These are phyloP conservation scores for Spodoptera picta DNA, from an alignment of 2,888 invertebrate genomes.

Conservation along the genomic window DNA sequence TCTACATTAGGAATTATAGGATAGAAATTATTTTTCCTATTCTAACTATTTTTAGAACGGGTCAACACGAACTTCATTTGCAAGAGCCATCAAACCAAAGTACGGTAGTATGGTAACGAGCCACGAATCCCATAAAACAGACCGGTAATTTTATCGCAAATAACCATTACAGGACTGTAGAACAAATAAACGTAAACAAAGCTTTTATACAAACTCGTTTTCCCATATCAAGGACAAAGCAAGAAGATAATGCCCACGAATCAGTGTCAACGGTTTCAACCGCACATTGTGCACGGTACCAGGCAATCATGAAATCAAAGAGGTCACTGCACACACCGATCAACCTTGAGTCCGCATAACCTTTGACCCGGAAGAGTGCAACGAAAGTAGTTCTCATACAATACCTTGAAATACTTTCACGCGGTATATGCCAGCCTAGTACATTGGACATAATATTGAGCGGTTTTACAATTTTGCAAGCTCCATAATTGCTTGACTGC, in stretches of 20 bases:
- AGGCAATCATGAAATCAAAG: constrained; percentile 72
- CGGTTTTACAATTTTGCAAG: constrained; percentile 41
- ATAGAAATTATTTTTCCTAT: too few species aligned
- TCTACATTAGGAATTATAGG: too few species aligned
- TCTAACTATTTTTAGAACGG: too few species aligned
- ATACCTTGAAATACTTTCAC: constrained; percentile 74
- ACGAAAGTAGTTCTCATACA: constrained; percentile 75
- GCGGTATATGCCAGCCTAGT: constrained; percentile 71
- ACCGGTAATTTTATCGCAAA: neutral
- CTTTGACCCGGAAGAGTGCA: constrained; percentile 70
- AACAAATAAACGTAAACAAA: constrained; percentile 17
- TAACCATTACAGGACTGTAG: constrained; percentile 3
- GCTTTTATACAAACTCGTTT: constrained; percentile 20
- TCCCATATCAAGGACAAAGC: constrained; percentile 1
- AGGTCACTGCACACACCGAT: constrained; percentile 67
- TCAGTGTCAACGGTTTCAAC: constrained; percentile 44
- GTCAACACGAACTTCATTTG: too few species aligned
- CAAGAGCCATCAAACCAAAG: too few species aligned
- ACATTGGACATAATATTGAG: constrained; percentile 47
- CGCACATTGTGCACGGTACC: constrained; percentile 56
- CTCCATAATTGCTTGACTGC: constrained; percentile 46
- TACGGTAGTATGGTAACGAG: too few species aligned
- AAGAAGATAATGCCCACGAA: constrained; percentile 31
- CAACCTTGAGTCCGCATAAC: constrained; percentile 67
- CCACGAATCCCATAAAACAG: too few species aligned